These are phyloP conservation scores for Exaiptasia diaphana DNA, from an alignment of 64 coral and sea anemone species.

Conservation along the genomic window DNA sequence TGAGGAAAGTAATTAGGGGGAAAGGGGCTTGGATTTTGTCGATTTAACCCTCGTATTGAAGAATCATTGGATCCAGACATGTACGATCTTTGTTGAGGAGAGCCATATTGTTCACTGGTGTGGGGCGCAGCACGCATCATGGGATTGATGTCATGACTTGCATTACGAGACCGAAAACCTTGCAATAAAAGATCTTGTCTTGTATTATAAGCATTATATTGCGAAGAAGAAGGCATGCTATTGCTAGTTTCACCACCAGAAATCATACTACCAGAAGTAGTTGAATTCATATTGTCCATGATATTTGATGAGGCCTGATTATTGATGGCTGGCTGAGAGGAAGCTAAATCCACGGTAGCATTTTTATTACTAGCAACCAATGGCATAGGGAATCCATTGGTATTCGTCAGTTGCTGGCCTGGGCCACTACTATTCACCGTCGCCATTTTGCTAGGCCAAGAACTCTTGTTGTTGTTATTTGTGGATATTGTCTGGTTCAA, in stretches of 20 bases:
- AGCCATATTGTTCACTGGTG: constrained; percentile 65
- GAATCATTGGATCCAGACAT: constrained; percentile 59
- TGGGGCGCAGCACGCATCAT: constrained; percentile 60
- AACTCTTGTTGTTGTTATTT: constrained; percentile 69
- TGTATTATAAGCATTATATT: constrained; percentile 40
- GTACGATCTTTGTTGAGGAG: constrained; percentile 60
- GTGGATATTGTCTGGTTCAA: constrained; percentile 17
- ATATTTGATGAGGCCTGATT: too few relatives aligned
- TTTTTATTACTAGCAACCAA: too few relatives aligned
- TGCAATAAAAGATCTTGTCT: constrained; percentile 60
- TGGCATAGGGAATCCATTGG: constrained; percentile 58
- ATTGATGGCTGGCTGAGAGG: too few relatives aligned
- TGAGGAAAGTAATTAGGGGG: constrained; percentile 46
- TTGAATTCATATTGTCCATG: too few relatives aligned
- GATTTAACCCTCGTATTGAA: constrained; percentile 63
- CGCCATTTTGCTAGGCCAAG: constrained; percentile 70
- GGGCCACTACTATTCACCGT: constrained; percentile 36
- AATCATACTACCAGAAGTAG: constrained; percentile 10
- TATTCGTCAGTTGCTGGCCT: constrained; percentile 38
- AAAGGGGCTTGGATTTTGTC: constrained; percentile 51
- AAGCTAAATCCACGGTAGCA: too few relatives aligned
- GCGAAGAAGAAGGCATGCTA: constrained; percentile 6
- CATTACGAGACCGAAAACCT: constrained; percentile 29
- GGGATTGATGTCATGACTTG: constrained; percentile 35
- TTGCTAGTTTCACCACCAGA: neutral